Conservation (phyloP, 2,888 invertebrate genomes). For the Colletes collaris region DNA sequence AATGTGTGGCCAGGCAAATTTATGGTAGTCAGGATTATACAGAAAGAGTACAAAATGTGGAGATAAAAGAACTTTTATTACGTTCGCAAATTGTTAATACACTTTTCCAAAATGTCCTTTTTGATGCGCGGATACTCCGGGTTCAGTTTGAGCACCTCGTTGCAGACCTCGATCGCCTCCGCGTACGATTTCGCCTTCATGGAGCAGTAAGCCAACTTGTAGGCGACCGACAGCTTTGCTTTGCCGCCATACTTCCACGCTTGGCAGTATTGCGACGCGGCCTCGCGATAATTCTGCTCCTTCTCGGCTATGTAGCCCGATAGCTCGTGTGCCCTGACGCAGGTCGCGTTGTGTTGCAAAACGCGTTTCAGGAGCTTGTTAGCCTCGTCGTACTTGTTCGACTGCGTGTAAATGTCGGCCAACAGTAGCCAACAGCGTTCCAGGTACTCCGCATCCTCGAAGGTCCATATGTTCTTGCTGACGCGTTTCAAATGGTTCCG, state of each 20-base stretch:
- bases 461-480: conserved; percentile 93
- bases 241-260: conserved; percentile 95
- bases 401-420: conserved; percentile 94
- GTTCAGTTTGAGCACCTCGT: conserved; percentile 91
- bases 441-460: conserved; percentile 97
- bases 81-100: conserved; percentile 89
- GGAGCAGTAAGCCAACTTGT: conserved; percentile 95
- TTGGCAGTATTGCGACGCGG: conserved; percentile 91
- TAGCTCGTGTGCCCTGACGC: conserved; percentile 93
- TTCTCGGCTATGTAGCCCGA: conserved; percentile 94
- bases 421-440: conserved; percentile 97
- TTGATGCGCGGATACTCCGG: conserved; percentile 96
- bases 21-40: too few relatives aligned
- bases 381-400: conserved; percentile 93
- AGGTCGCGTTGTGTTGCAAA: conserved; percentile 93
- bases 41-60: too few relatives aligned
- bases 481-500: conserved; percentile 96
- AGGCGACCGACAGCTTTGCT: conserved; percentile 93
- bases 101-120: conserved; percentile 97
- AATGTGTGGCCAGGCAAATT: too few relatives aligned
- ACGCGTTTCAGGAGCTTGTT: conserved; percentile 91
- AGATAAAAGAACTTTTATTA: conserved; percentile 77
- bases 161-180: conserved; percentile 95
- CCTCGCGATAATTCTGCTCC: conserved; percentile 94
- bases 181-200: conserved; percentile 95